Conservation (phyloP, 92 coral and sea anemone genomes). For the Zoanthus solanderi region DNA sequence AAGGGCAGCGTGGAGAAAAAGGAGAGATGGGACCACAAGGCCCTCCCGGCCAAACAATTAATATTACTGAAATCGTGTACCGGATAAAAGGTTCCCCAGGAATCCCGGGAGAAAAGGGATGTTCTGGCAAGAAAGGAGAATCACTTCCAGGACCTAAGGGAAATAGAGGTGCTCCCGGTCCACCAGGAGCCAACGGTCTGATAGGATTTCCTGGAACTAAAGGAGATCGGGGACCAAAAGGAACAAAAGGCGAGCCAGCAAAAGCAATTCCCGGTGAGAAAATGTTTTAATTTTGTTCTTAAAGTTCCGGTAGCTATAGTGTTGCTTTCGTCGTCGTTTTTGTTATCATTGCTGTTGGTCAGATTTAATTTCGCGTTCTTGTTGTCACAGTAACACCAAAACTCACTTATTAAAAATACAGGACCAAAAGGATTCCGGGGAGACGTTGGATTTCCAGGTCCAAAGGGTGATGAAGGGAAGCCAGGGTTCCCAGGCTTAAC, state of each 20-base stretch:
- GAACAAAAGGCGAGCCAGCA: constrained; percentile 39
- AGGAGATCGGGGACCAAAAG: constrained; percentile 11
- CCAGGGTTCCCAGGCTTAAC: neutral
- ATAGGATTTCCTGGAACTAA: constrained; percentile 39
- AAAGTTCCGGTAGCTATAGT: too few relatives aligned
- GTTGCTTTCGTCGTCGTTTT: too few relatives aligned
- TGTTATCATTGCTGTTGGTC: too few relatives aligned
- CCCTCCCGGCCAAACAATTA: constrained; percentile 8
- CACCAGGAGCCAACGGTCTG: constrained; percentile 5
- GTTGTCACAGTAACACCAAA: too few relatives aligned
- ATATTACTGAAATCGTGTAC: neutral
- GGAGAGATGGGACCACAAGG: constrained; percentile 27
- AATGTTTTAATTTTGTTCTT: neutral
- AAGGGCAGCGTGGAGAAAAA: constrained; percentile 13
- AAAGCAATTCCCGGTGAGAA: constrained; percentile 1
- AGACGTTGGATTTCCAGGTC: constrained; percentile 24
- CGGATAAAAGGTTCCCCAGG: constrained; percentile 36
- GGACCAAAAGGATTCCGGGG: constrained; percentile 42
- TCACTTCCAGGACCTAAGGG: constrained; percentile 43
- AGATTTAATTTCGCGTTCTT: too few relatives aligned
- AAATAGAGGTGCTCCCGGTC: constrained; percentile 31
- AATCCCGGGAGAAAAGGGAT: constrained; percentile 14
- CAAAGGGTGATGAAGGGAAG: constrained; percentile 12
- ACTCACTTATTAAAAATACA: neutral
- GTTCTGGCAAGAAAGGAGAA: constrained; percentile 25